Conservation (phyloP, 2,888 invertebrate species). For the Omphaloscelis lunosa region DNA sequence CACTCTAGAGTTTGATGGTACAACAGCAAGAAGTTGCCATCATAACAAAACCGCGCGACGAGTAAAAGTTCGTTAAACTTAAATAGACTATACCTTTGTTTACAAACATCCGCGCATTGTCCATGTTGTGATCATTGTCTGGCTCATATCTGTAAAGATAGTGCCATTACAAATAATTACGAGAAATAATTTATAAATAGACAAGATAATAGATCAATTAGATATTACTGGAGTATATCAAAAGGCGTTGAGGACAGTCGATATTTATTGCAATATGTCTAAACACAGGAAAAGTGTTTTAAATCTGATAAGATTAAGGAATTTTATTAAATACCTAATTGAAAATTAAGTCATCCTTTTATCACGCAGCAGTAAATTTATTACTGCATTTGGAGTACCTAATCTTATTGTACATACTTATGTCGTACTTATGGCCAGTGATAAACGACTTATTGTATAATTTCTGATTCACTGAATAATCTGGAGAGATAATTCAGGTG, state of each 20-base stretch:
- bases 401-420: slow-evolving; percentile 25
- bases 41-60: background rate
- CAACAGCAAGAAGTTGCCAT: too few relatives aligned
- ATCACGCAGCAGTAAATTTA: slow-evolving; percentile 31
- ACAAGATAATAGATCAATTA: slow-evolving; percentile 38
- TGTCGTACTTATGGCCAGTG: slow-evolving; percentile 1
- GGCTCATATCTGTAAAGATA: slow-evolving; percentile 33
- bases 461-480: slow-evolving; percentile 42
- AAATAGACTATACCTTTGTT: slow-evolving; percentile 18
- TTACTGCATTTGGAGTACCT: slow-evolving; percentile 34
- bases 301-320: slow-evolving; percentile 21
- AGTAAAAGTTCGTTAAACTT: slow-evolving; percentile 23
- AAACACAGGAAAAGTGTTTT: slow-evolving; percentile 15
- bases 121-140: slow-evolving; percentile 32
- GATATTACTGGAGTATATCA: slow-evolving; percentile 34
- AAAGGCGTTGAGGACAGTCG: slow-evolving; percentile 37
- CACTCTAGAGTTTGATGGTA: background rate
- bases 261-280: slow-evolving; percentile 10
- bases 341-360: slow-evolving; percentile 10
- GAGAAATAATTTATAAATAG: slow-evolving; percentile 49
- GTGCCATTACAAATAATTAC: slow-evolving; percentile 36
- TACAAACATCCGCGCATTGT: slow-evolving; percentile 36
- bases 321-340: slow-evolving; percentile 25
- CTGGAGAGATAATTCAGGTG: slow-evolving; percentile 33
- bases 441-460: slow-evolving; percentile 40